Conservation (phyloP, 2,888 invertebrate species). For the Desoria tigrina region DNA sequence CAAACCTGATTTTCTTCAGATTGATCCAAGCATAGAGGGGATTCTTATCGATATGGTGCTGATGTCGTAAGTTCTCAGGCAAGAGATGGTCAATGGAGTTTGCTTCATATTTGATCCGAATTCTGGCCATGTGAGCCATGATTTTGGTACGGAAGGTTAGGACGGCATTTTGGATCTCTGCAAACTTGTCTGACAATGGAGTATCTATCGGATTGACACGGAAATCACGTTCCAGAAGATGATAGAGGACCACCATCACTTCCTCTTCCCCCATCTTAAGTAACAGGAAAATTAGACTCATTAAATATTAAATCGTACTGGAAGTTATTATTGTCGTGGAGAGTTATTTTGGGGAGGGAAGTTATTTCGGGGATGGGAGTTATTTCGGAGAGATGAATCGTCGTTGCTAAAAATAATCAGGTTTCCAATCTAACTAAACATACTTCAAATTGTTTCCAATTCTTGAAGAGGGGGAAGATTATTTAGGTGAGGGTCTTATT, state of each 20-base stretch:
- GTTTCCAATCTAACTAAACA: too few species aligned
- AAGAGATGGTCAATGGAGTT: conserved; percentile 37
- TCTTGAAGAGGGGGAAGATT: too few species aligned
- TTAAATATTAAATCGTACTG: too few species aligned
- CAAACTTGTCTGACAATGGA: conserved; percentile 27
- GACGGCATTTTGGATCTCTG: conserved; percentile 35
- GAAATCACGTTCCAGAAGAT: conserved; percentile 47
- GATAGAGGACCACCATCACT: conserved; percentile 46
- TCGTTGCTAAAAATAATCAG: too few species aligned
- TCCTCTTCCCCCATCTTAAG: too few species aligned
- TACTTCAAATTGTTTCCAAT: too few species aligned
- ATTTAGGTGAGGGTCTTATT: too few species aligned
- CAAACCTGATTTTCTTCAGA: conserved; percentile 31
- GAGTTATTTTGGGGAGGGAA: too few species aligned
- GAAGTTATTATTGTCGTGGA: too few species aligned
- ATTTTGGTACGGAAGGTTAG: conserved; percentile 41
- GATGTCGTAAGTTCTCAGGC: conserved; percentile 43
- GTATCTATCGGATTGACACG: conserved; percentile 36
- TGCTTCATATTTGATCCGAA: conserved; percentile 47
- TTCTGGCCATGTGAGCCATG: conserved; percentile 47
- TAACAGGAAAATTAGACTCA: too few species aligned
- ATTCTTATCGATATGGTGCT: conserved; percentile 49
- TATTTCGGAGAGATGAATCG: too few species aligned
- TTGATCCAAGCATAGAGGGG: conserved; percentile 50
- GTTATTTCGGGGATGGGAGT: too few species aligned